Percentiles rank a stretch among this genome's conserved stretches.
Conservation (phyloP, 2,797 vertebrate species). For the Taeniopygia guttata region DNA sequence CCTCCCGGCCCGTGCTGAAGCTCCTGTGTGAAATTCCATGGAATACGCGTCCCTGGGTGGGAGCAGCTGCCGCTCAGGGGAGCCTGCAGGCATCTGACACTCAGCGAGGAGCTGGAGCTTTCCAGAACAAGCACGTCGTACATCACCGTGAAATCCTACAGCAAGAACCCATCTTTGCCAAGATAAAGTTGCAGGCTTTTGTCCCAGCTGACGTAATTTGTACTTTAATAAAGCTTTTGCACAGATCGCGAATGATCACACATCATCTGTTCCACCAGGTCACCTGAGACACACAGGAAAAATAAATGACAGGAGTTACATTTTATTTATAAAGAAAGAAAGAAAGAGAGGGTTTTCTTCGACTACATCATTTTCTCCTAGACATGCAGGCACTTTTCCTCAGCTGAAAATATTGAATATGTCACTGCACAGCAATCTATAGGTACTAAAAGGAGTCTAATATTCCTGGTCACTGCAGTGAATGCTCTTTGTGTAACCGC, state of each 20-base stretch:
- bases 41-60: accelerated
- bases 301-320: not conserved
- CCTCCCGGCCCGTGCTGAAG: not conserved
- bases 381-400: not conserved
- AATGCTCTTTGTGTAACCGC: not conserved
- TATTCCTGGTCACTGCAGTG: not conserved
- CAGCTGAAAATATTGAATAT: not conserved
- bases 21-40: not conserved
- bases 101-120: not conserved
- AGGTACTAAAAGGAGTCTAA: not conserved
- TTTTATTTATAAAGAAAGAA: not conserved
- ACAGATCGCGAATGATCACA: not conserved
- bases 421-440: not conserved
- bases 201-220: not conserved
- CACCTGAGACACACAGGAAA: not conserved
- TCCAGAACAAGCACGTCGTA: not conserved
- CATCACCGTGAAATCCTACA: not conserved
- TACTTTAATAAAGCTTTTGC: not conserved
- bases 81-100: not conserved
- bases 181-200: not conserved
- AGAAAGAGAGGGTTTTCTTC: not conserved
- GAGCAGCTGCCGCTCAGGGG: not conserved
- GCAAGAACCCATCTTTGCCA: not conserved
- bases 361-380: not conserved
- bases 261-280: not conserved